Evolutionary conservation across 2,113 vertebrate species (phyloP).

Genomic region (Sprattus sprattus): DNA sequence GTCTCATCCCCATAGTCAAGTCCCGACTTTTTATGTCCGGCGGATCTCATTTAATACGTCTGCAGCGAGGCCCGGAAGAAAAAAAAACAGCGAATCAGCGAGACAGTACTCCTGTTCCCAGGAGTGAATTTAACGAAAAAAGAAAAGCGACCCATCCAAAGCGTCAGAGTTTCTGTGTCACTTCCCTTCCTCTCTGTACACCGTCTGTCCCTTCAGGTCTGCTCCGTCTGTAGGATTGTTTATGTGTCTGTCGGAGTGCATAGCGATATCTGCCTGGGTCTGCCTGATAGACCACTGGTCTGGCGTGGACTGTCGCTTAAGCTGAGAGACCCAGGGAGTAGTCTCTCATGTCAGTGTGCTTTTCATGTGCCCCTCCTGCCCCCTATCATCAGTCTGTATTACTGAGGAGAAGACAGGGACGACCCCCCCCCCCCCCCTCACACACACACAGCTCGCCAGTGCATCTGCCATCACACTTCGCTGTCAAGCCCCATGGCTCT

Average conservation of each 20-base stretch:
- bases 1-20: neutral
- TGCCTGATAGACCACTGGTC: neutral
- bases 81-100: neutral
- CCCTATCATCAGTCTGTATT: neutral
- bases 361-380: neutral
- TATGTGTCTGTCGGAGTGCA: neutral
- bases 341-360: neutral
- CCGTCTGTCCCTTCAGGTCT: neutral
- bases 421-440: neutral
- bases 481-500: neutral
- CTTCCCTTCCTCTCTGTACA: neutral
- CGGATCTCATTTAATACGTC: neutral
- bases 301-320: neutral
- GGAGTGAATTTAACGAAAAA: neutral
- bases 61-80: neutral
- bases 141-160: neutral
- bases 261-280: neutral
- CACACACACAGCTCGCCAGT: neutral
- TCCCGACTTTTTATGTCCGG: neutral
- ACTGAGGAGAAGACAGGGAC: neutral
- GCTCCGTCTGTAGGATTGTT: neutral
- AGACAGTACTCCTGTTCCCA: neutral
- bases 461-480: neutral
- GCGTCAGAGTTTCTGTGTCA: neutral
- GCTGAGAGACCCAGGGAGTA: neutral